Evolutionary conservation across 2,888 invertebrate species (phyloP).

Genomic region (Cosmia pyralina): DNA sequence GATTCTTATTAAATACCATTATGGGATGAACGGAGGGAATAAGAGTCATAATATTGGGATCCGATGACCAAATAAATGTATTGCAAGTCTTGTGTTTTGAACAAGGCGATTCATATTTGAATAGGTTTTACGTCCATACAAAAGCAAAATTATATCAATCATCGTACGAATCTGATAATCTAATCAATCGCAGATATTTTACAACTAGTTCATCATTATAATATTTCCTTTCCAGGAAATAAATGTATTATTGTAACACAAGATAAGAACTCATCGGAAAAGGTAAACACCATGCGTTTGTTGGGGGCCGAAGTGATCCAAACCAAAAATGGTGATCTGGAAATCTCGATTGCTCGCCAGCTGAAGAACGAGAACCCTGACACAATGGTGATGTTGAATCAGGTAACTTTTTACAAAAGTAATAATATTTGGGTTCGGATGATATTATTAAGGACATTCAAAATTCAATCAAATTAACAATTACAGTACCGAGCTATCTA

Average conservation of each 20-base stretch:
- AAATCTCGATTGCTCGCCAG: constrained; percentile 57
- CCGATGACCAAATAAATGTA: constrained; percentile 10
- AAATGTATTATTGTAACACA: constrained; percentile 98
- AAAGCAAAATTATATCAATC: constrained; percentile 12
- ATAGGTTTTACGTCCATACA: neutral
- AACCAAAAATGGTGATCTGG: constrained; percentile 75
- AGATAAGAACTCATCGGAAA: constrained; percentile 98
- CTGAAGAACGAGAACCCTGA: constrained; percentile 61
- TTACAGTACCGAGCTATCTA: too few relatives aligned
- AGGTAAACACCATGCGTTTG: constrained; percentile 95
- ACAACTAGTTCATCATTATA: constrained; percentile 1
- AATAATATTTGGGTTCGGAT: neutral
- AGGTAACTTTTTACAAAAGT: constrained; percentile 59
- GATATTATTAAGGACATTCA: neutral
- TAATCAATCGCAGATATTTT: constrained; percentile 14
- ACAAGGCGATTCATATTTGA: constrained; percentile 4
- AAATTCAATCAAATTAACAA: neutral
- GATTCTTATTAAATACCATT: neutral
- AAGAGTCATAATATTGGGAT: neutral
- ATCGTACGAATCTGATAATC: constrained; percentile 19
- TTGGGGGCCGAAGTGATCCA: constrained; percentile 98
- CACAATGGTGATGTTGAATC: constrained; percentile 86
- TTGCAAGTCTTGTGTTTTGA: neutral
- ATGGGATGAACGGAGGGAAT: neutral
- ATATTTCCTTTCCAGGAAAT: constrained; percentile 89